Evolutionary conservation across 1,140 invertebrate species (phyloP).

Genomic region (Colletes gigas): DNA sequence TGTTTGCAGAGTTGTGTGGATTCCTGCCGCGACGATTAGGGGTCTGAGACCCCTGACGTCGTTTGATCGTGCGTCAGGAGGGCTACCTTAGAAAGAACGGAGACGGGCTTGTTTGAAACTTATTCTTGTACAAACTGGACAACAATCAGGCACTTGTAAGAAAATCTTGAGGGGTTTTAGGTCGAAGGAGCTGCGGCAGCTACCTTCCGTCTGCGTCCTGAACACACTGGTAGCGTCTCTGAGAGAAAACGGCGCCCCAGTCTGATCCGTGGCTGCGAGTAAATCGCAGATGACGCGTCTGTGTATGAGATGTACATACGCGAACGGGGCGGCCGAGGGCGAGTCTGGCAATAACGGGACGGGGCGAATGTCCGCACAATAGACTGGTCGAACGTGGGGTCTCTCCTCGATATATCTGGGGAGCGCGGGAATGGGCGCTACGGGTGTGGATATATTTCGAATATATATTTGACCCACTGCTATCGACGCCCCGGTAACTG

Average conservation of each 20-base stretch:
- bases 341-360: slow-evolving; percentile 58
- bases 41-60: too few species aligned
- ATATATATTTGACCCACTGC: slow-evolving; percentile 66
- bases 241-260: background rate
- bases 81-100: too few species aligned
- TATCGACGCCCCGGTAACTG: slow-evolving; percentile 67
- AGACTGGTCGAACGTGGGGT: slow-evolving; percentile 40
- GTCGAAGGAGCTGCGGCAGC: too few species aligned
- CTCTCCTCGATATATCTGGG: slow-evolving; percentile 32
- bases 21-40: too few species aligned
- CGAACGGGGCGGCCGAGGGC: background rate
- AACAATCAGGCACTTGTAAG: too few species aligned
- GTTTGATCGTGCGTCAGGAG: too few species aligned
- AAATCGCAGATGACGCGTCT: slow-evolving; percentile 60
- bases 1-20: background rate
- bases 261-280: slow-evolving; percentile 38
- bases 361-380: slow-evolving; percentile 63
- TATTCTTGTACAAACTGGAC: too few species aligned
- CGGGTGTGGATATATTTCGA: slow-evolving; percentile 54
- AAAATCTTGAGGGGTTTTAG: too few species aligned
- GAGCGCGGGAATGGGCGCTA: background rate
- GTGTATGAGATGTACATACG: slow-evolving; percentile 48
- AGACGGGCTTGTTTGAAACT: too few species aligned
- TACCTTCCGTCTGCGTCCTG: too few species aligned
- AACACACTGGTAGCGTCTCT: background rate